Conservation (phyloP, 2,888 invertebrate species). For the Drosophila lacicola region DNA sequence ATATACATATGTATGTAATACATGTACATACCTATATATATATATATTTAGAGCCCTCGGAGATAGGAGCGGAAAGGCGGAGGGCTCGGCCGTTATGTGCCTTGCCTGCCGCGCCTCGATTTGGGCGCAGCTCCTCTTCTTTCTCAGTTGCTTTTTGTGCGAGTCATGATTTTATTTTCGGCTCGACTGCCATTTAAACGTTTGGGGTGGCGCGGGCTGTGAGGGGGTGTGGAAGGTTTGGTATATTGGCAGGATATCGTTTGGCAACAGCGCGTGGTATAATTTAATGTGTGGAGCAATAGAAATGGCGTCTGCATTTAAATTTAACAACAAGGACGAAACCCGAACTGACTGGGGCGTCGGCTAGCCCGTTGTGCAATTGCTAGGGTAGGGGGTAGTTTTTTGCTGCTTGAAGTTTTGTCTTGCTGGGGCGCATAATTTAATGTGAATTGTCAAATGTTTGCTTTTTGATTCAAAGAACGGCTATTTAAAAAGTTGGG, state of each 20-base stretch:
- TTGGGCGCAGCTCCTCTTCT: conserved; percentile 55
- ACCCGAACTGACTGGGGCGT: conserved; percentile 47
- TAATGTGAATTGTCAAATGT: conserved; percentile 73
- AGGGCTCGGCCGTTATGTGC: conserved; percentile 27
- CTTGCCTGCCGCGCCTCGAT: conserved; percentile 50
- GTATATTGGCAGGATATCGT: conserved; percentile 69
- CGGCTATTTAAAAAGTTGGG: background rate
- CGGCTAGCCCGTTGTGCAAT: conserved; percentile 20
- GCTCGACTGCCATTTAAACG: conserved; percentile 50
- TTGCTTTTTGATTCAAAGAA: conserved; percentile 31
- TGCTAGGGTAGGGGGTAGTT: background rate
- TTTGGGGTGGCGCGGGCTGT: background rate
- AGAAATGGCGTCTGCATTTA: conserved; percentile 80
- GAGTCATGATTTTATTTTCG: conserved; percentile 67
- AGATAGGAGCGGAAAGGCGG: conserved; percentile 9
- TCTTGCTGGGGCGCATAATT: conserved; percentile 59
- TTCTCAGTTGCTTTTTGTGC: conserved; percentile 33
- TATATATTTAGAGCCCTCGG: conserved; percentile 3
- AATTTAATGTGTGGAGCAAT: conserved; percentile 77
- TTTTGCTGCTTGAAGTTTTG: conserved; percentile 33
- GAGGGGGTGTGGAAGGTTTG: conserved; percentile 4
- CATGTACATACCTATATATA: conserved; percentile 8
- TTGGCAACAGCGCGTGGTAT: conserved; percentile 65
- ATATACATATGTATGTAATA: conserved; percentile 9
- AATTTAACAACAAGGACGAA: conserved; percentile 70